Percentiles rank a stretch among this genome's conserved stretches.
Conservation (phyloP, 2,797 vertebrate genomes). For the Scyliorhinus canicula region DNA sequence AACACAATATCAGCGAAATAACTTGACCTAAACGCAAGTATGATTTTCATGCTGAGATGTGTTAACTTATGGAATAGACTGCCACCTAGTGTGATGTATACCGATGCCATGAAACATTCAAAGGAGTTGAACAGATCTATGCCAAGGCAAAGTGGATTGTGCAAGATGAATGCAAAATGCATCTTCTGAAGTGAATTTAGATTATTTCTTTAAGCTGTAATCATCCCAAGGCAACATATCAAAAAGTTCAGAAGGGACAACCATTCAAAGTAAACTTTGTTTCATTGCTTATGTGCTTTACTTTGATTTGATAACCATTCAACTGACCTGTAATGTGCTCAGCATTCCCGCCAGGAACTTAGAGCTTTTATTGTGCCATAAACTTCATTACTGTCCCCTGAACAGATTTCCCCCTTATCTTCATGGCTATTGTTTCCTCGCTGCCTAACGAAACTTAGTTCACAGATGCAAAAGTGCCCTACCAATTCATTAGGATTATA, state of each 20-base stretch:
- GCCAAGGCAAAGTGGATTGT: background rate
- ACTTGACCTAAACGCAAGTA: background rate
- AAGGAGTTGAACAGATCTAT: background rate
- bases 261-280: background rate
- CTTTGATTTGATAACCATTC: background rate
- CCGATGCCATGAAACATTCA: background rate
- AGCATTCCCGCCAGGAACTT: background rate
- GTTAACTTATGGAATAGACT: slow-evolving; percentile 33
- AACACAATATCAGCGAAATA: slow-evolving; percentile 8
- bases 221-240: background rate
- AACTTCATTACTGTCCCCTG: background rate
- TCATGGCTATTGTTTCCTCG: background rate
- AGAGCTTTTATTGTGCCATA: background rate
- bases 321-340: background rate
- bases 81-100: slow-evolving; percentile 30
- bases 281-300: background rate
- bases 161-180: background rate
- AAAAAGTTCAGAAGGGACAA: background rate
- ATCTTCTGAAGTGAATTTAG: background rate
- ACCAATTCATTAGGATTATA: background rate
- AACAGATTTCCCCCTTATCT: background rate
- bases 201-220: background rate
- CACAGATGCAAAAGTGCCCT: background rate
- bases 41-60: background rate
- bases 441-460: background rate